A percentile compares a stretch with the other conserved stretches of the same genome.
These are phyloP conservation scores for Eulemur rufifrons DNA, from an alignment of 2,113 vertebrate genomes.

Conservation along the genomic window DNA sequence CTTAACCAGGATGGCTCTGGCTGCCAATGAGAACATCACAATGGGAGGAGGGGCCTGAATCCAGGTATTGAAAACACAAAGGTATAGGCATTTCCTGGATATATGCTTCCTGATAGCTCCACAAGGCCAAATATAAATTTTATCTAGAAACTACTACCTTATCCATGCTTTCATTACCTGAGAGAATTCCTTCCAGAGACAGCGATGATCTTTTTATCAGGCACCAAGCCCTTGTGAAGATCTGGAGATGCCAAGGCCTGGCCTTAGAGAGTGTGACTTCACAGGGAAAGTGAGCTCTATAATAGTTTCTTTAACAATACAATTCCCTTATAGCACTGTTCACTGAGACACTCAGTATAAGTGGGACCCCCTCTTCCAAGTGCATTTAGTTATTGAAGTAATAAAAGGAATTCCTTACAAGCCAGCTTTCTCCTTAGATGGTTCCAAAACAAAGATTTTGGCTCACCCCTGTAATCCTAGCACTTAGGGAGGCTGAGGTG, in stretches of 20 bases:
- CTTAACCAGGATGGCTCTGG: neutral
- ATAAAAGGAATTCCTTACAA: slow-evolving; percentile 17
- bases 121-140: neutral
- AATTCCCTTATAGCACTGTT: neutral
- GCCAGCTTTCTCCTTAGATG: neutral
- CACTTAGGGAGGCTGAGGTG: no score
- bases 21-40: neutral
- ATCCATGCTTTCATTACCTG: neutral
- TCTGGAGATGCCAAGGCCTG: neutral
- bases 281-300: neutral
- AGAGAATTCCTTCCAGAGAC: neutral
- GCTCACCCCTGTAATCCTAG: no score
- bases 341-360: neutral
- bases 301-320: neutral
- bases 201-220: neutral
- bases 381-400: neutral
- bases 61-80: neutral
- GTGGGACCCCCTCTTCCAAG: neutral
- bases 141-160: neutral
- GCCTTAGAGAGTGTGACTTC: neutral
- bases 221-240: neutral
- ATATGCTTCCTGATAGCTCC: neutral
- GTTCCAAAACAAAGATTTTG: neutral
- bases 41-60: neutral
- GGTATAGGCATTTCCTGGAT: neutral